These are phyloP conservation scores for Akabosia matsudoensis DNA, from an alignment of 1,140 invertebrate species.

Conservation along the genomic window DNA sequence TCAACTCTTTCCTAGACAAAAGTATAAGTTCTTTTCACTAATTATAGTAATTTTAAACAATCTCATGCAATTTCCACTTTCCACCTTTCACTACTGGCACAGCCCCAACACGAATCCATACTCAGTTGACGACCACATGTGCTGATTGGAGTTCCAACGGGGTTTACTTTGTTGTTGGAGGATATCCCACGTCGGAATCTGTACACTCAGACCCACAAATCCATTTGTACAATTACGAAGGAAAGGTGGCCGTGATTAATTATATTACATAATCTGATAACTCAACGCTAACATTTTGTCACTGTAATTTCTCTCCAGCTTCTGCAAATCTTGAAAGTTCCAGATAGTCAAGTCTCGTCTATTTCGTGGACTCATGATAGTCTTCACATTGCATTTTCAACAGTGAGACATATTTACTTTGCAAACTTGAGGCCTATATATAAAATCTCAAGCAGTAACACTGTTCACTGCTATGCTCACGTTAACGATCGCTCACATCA, in stretches of 20 bases:
- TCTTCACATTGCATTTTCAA: slow-evolving; percentile 80
- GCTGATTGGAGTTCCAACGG: slow-evolving; percentile 46
- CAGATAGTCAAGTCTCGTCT: slow-evolving; percentile 61
- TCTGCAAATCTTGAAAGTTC: slow-evolving; percentile 78
- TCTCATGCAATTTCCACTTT: background rate
- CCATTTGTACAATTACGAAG: slow-evolving; percentile 37
- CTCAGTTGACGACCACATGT: slow-evolving; percentile 34
- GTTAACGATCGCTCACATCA: slow-evolving; percentile 23
- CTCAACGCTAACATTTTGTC: background rate
- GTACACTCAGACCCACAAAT: slow-evolving; percentile 27
- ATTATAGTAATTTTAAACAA: background rate
- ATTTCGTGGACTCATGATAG: slow-evolving; percentile 15
- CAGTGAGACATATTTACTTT: slow-evolving; percentile 96
- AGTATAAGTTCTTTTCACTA: background rate
- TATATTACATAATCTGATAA: background rate
- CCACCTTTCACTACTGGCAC: background rate
- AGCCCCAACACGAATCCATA: slow-evolving; percentile 36
- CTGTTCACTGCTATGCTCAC: slow-evolving; percentile 45
- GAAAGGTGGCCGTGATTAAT: slow-evolving; percentile 25
- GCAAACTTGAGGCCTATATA: slow-evolving; percentile 93
- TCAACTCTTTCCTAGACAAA: background rate
- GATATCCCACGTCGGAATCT: background rate
- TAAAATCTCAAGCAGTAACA: slow-evolving; percentile 58
- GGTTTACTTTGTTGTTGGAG: slow-evolving; percentile 41
- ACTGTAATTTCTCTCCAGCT: slow-evolving; percentile 55